Conservation (phyloP, 2,113 vertebrate genomes). For the Puma concolor region DNA sequence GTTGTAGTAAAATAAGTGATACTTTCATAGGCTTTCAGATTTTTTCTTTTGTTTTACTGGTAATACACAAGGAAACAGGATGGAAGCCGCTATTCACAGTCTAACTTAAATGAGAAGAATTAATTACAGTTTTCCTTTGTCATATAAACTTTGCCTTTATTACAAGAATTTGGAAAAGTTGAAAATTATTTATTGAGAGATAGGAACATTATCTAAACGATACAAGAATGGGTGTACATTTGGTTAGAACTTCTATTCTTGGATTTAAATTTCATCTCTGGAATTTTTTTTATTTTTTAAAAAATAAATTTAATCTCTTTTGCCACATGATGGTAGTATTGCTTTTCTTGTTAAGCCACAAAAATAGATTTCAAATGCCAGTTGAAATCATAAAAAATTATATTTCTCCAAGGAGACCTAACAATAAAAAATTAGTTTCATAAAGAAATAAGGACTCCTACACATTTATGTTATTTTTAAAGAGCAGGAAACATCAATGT, state of each 20-base stretch:
- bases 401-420: slow-evolving; percentile 31
- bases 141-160: slow-evolving; percentile 43
- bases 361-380: background rate
- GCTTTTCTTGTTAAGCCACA: slow-evolving; percentile 69
- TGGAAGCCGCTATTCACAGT: background rate
- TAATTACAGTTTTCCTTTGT: background rate
- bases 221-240: background rate
- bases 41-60: slow-evolving; percentile 39
- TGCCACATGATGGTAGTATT: slow-evolving; percentile 85
- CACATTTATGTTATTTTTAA: slow-evolving; percentile 68
- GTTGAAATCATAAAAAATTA: slow-evolving; percentile 47
- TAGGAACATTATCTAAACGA: background rate
- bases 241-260: background rate
- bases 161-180: slow-evolving; percentile 33
- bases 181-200: slow-evolving; percentile 20
- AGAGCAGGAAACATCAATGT: slow-evolving; percentile 68
- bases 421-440: slow-evolving; percentile 51
- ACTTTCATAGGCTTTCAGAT: background rate
- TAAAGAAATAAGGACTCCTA: slow-evolving; percentile 59
- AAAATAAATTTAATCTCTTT: slow-evolving; percentile 28
- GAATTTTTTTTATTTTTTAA: background rate
- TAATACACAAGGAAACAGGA: background rate
- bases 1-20: background rate
- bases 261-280: background rate
- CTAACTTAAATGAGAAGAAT: background rate